Evolutionary conservation across 1,140 invertebrate species (phyloP).

Genomic region (roundworm (Caenorhabditis elegans)): DNA sequence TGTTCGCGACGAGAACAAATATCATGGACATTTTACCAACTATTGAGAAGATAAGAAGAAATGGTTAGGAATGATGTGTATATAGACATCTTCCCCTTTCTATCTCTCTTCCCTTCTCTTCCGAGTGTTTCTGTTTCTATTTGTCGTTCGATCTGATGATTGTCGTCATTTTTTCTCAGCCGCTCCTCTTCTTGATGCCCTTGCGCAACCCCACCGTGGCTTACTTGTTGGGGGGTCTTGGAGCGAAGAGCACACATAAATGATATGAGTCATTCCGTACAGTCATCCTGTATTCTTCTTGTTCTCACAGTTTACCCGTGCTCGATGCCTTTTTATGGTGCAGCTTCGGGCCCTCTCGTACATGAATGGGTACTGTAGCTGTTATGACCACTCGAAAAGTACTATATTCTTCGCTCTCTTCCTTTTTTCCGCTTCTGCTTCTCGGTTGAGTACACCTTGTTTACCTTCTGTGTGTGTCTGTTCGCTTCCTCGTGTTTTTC

Average conservation of each 20-base stretch:
- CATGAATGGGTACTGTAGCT: background rate
- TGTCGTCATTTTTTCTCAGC: background rate
- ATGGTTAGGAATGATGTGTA: too few species aligned
- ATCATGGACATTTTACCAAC: too few species aligned
- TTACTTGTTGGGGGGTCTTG: background rate
- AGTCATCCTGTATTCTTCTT: too few species aligned
- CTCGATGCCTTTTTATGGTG: too few species aligned
- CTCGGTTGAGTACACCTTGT: too few species aligned
- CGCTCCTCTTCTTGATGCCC: background rate
- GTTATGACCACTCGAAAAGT: background rate
- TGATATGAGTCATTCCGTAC: background rate
- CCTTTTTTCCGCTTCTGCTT: too few species aligned
- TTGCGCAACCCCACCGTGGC: background rate
- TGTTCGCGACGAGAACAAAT: too few species aligned
- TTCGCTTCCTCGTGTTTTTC: background rate
- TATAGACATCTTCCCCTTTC: too few species aligned
- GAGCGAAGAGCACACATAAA: background rate
- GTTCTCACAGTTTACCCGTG: background rate
- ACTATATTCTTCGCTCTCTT: background rate
- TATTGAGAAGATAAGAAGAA: too few species aligned
- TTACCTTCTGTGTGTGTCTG: too few species aligned
- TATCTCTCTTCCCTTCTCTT: too few species aligned
- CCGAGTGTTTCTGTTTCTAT: background rate
- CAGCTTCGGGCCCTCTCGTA: too few species aligned
- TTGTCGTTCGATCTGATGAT: slow-evolving; percentile 9